Evolutionary conservation across 2,113 vertebrate species (phyloP), one percentile per base, ranked within the genome.

Genomic region (Poeciliopsis retropinna): DNA sequence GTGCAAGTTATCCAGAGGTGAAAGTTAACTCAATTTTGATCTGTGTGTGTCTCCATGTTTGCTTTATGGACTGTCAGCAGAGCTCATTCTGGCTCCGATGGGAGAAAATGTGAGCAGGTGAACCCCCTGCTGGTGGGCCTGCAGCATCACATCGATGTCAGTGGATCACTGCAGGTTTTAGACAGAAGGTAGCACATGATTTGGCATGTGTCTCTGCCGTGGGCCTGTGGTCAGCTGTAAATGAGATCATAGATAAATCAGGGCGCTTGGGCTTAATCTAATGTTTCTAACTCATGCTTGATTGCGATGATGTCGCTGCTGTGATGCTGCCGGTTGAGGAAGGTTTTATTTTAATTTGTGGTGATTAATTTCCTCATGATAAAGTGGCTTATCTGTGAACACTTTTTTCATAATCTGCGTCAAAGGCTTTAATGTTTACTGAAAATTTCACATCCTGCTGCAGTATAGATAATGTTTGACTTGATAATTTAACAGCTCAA

Each of bases 91-190:
- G 79, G 86, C 60, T 91, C 91, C 89, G 81, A 67, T 70, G 82
- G 80, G 67, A 83, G 72, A 76, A 90, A 90, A 90, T 85, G 82
- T 87, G 92, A 93, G 75, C 86, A 89, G 81, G 88, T 84, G 89
- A 92, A 92, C 87, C 91, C 94, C 80, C 91, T 95, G 85, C 90
- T 94, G 90, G 88, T 60, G 22, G 92, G 87, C n/a, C 87, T 85
- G 82, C 88, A 91, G 73, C 87, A 92, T 75, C 91, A 91, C 88
- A 87, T 66, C 71, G 90, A 94, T 67, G 76, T 76, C 81, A 82
- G 86, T 87, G 64, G 28, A 75, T 85, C 89, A 22, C 54, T 77
- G 69, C 61, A 87, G 84, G 80, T 78, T 76, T 65, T 90, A 76
- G 82, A 88, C 27, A 57, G 72, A 66, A 95, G 94, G 94, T 95